These are phyloP conservation scores for Hippopotamus amphibius DNA, from an alignment of 2,113 vertebrate genomes.

Conservation along the genomic window DNA sequence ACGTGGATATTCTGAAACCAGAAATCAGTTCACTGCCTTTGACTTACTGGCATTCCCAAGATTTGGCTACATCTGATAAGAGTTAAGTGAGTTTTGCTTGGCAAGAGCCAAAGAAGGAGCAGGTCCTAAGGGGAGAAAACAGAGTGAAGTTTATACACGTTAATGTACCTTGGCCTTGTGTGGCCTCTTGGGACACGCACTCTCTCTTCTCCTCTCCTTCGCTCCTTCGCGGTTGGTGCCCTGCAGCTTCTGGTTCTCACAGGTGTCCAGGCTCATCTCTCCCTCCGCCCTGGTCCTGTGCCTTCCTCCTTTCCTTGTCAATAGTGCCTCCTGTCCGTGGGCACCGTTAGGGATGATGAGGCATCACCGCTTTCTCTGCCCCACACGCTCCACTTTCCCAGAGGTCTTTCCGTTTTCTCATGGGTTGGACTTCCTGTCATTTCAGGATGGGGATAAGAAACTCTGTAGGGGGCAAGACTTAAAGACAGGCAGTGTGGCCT, in stretches of 20 bases:
- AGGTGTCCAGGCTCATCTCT: neutral
- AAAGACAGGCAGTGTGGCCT: neutral
- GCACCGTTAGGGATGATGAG: no score
- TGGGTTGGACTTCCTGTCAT: neutral
- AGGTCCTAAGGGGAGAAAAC: neutral
- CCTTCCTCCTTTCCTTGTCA: neutral
- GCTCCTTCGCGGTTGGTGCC: neutral
- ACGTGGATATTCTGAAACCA: neutral
- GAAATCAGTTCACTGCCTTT: slow-evolving; percentile 14
- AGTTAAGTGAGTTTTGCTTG: slow-evolving; percentile 19
- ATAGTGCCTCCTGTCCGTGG: no score
- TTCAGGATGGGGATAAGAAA: neutral
- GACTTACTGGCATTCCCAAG: neutral
- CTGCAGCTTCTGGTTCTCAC: neutral
- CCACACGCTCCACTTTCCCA: neutral
- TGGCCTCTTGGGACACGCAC: neutral
- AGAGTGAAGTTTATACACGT: neutral
- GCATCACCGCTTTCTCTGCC: neutral
- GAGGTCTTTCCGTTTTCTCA: neutral
- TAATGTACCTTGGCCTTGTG: neutral
- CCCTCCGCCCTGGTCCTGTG: neutral
- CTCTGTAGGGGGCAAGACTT: neutral
- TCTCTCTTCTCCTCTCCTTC: neutral
- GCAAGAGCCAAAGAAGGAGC: neutral
- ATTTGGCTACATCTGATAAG: neutral